Base-by-base conservation (phyloP, 1,140 invertebrate species). In the Phenacoccus solenopsis region DNA sequence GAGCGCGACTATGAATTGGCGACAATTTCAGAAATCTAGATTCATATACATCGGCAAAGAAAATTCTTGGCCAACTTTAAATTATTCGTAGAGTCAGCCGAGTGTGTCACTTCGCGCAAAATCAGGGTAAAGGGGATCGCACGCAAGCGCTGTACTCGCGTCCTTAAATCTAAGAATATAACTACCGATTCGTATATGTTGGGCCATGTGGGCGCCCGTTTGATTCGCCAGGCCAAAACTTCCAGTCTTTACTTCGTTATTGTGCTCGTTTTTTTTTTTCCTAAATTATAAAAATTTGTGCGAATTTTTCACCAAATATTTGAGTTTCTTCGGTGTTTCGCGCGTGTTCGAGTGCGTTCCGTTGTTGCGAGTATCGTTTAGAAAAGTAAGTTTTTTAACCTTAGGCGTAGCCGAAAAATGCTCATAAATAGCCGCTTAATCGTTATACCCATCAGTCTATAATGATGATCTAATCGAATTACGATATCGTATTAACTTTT, bases 171-270 rank as follows among this genome's bases (percentile, higher is more conserved):
- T 64, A 64, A 64, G 59, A 64, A 64, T 64, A 64, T 64, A 64
- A 64, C 59, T 64, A 25, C 59, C 21, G 59, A 64, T 64, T 64
- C 59, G 59, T 64, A 64, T 64, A 64, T 64, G 59, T 64, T 64
- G 59, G 59, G 59, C 59, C 59, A 64, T 64, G 59, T 64, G 59
- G 59, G 59, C 59, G 59, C 59, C 59, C 59, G 59, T 64, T 64
- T 64, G 59, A 64, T 64, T 64, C 59, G 59, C 25, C 59, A 64
- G 21, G 59, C 59, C 59, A 64, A 64, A 64, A 64, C 59, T 24
- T 64, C 59, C 59, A 64, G 59, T 64, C 59, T 13, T 64, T 64
- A 27, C 59, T 24, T 25, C 59, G 59, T 24, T 25, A 64, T 64
- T 27, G 59, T 64, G 59, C 59, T 24, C 9, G 59, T 64, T 27